phyloP scores from a whole-genome alignment of 1,140 invertebrate species.

The Drosophila persimilis region DNA sequence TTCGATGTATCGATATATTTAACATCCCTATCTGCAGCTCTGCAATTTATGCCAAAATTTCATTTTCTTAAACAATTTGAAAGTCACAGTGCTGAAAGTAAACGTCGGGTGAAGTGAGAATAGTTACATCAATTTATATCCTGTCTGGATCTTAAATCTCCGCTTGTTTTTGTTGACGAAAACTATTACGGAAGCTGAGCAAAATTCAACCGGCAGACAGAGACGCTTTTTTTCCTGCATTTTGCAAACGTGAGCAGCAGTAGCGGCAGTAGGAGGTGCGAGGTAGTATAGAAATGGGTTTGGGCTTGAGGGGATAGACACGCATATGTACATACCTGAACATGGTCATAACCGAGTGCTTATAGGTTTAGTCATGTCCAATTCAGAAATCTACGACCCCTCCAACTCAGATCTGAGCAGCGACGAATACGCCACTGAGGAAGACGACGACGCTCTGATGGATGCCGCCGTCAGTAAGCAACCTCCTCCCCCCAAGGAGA shows the following conservation, averaged over 20 bases:
- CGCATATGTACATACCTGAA: slow-evolving; percentile 33
- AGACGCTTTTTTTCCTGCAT: slow-evolving; percentile 57
- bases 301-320: slow-evolving; percentile 29
- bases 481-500: slow-evolving; percentile 5
- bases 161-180: background rate
- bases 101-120: background rate
- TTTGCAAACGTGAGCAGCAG: slow-evolving; percentile 49
- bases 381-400: slow-evolving; percentile 67
- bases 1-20: too few species aligned
- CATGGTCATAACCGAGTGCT: slow-evolving; percentile 14
- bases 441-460: slow-evolving; percentile 65
- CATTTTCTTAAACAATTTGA: slow-evolving; percentile 16
- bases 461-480: slow-evolving; percentile 61
- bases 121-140: background rate
- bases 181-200: too few species aligned
- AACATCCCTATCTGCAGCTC: background rate
- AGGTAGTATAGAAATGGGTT: slow-evolving; percentile 16
- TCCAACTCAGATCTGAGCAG: slow-evolving; percentile 64
- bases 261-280: slow-evolving; percentile 5
- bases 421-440: slow-evolving; percentile 65
- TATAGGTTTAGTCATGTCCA: slow-evolving; percentile 45
- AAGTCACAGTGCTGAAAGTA: slow-evolving; percentile 13
- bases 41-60: slow-evolving; percentile 15
- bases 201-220: slow-evolving; percentile 53
- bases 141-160: background rate